Percentiles rank a stretch among this genome's conserved stretches.
phyloP scores from a whole-genome alignment of 2,888 invertebrate genomes.

The Molanna angustata region DNA sequence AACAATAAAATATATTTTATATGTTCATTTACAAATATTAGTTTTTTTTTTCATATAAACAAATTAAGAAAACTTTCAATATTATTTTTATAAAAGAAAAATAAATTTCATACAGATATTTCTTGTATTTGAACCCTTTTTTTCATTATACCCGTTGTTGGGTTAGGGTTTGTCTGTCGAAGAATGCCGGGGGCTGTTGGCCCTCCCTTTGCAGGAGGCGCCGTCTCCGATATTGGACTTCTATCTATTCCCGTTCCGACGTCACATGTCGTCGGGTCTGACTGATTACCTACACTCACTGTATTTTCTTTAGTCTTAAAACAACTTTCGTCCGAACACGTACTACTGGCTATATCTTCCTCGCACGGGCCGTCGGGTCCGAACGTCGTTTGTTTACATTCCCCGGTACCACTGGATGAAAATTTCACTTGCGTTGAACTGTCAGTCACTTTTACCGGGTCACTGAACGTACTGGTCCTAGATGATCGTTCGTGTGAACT shows the following conservation, averaged over 20 bases:
- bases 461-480: constrained; percentile 44
- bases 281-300: constrained; percentile 46
- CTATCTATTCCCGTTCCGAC: constrained; percentile 40
- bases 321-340: constrained; percentile 47
- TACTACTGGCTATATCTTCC: constrained; percentile 36
- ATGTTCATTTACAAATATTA: no score
- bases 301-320: constrained; percentile 47
- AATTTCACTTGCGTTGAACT: constrained; percentile 55
- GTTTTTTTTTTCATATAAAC: no score
- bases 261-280: constrained; percentile 48
- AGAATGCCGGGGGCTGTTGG: constrained; percentile 60
- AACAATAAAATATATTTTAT: no score
- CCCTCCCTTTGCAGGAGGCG: constrained; percentile 56
- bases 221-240: constrained; percentile 59
- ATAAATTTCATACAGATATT: constrained; percentile 72
- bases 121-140: constrained; percentile 91
- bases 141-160: constrained; percentile 76
- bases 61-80: not conserved
- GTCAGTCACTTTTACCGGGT: constrained; percentile 51
- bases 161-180: constrained; percentile 48
- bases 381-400: constrained; percentile 31
- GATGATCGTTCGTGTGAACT: constrained; percentile 28
- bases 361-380: constrained; percentile 33
- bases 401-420: constrained; percentile 39
- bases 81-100: constrained; percentile 13